Base-by-base conservation (phyloP, 2,113 vertebrate genomes). In the Nibea coibor region DNA sequence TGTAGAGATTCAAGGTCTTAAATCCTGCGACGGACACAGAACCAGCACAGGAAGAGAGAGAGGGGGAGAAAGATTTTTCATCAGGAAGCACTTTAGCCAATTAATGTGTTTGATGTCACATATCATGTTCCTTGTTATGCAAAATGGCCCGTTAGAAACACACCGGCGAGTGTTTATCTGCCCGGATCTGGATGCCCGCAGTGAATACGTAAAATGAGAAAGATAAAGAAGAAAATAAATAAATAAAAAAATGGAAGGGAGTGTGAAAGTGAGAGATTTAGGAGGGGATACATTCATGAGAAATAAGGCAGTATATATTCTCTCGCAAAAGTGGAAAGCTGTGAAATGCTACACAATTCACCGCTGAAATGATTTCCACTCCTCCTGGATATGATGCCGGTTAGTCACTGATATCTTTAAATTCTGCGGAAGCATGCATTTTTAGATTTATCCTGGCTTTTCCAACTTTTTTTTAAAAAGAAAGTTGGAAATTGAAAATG, bases 71-170 rank as follows among this genome's bases (percentile, higher is more conserved):
- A 39, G 35, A 39, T 62, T 73, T 64, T 59, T 64, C 16, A 68
- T 72, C 63, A 47, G n/a, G 70, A 80, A 57, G 35, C 76, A 67
- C 62, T 79, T 68, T 69, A 72, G 61, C 84, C 80, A 82, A 78
- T 85, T 75, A 82, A 66, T 71, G 39, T 75, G 83, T 82, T 71
- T 85, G 80, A 87, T 91, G 72, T 82, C 85, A 83, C 72, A 62
- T 68, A 75, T 84, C 75, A 51, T 59, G 28, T 79, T 83, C 59
- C 50, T 83, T 88, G 72, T 91, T 82, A 90, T 89, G 83, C 71
- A 87, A 87, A 90, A n/a, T 1, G 10, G 42, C 57, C 47, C 43
- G 53, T 72, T 75, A 11, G 54, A 71, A 80, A 75, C 54, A 83
- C 70, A 82, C 45, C 59, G 59, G 67, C 9, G 43, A n/a, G 17